phyloP scores from a whole-genome alignment of 2,797 vertebrate genomes.

The Serranus cabrilla region DNA sequence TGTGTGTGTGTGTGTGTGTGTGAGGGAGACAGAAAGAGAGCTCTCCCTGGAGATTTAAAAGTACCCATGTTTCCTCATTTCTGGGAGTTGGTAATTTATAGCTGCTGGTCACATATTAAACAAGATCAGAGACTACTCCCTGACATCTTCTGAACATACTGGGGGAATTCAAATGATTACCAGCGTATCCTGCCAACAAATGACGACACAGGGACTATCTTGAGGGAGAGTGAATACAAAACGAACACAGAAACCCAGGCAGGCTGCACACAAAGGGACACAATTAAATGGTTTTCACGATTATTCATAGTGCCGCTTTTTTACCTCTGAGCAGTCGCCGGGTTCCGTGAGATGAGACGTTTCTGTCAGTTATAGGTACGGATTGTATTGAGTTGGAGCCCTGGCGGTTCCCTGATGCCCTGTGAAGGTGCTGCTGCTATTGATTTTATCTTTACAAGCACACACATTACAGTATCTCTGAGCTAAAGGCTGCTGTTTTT shows the following conservation, averaged over 20 bases:
- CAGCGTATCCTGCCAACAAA: slow-evolving; percentile 82
- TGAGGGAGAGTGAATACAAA: slow-evolving; percentile 69
- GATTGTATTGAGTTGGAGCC: slow-evolving; percentile 59
- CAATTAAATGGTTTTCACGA: slow-evolving; percentile 78
- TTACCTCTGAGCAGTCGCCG: slow-evolving; percentile 70
- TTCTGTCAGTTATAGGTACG: slow-evolving; percentile 69
- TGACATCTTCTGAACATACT: slow-evolving; percentile 83
- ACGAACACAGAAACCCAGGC: slow-evolving; percentile 62
- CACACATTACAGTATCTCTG: slow-evolving; percentile 68
- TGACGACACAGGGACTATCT: slow-evolving; percentile 81
- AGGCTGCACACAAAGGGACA: slow-evolving; percentile 77
- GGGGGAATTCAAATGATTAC: slow-evolving; percentile 86
- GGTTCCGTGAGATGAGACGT: slow-evolving; percentile 66
- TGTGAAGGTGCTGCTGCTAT: slow-evolving; percentile 69
- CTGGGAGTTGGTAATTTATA: slow-evolving; percentile 85
- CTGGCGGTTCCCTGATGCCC: slow-evolving; percentile 65
- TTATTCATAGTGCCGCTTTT: slow-evolving; percentile 75
- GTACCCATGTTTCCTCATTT: slow-evolving; percentile 84
- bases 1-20: slow-evolving; percentile 47
- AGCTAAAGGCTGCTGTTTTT: slow-evolving; percentile 62
- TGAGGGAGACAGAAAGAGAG: slow-evolving; percentile 63
- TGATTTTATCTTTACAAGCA: slow-evolving; percentile 73
- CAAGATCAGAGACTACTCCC: slow-evolving; percentile 85
- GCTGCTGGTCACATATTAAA: slow-evolving; percentile 88
- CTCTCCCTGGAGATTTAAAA: slow-evolving; percentile 78